phyloP scores from a whole-genome alignment of 2,113 vertebrate species.

The Microtus pennsylvanicus region DNA sequence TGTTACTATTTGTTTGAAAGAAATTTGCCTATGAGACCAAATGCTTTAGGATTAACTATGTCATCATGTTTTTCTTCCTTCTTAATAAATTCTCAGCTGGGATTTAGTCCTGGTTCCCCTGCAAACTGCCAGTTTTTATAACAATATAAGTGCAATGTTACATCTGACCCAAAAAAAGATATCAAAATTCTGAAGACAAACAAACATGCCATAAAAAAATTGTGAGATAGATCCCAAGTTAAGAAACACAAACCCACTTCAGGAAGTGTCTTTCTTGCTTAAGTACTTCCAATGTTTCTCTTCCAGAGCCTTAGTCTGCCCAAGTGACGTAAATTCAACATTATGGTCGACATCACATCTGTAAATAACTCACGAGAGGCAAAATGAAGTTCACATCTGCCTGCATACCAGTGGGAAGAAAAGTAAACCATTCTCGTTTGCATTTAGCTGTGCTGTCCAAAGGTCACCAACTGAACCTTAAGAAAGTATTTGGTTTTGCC shows the following conservation, averaged over 20 bases:
- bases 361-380: slow-evolving; percentile 78
- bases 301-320: slow-evolving; percentile 68
- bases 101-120: slow-evolving; percentile 42
- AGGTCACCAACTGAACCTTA: slow-evolving; percentile 67
- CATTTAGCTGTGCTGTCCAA: slow-evolving; percentile 71
- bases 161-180: neutral
- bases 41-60: slow-evolving; percentile 2
- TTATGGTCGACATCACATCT: slow-evolving; percentile 76
- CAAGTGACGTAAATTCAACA: slow-evolving; percentile 74
- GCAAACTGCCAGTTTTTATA: slow-evolving; percentile 40
- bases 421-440: slow-evolving; percentile 69
- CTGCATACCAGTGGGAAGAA: slow-evolving; percentile 61
- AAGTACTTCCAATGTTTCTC: slow-evolving; percentile 80
- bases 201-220: slow-evolving; percentile 36
- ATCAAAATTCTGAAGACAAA: slow-evolving; percentile 55
- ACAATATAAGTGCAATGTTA: slow-evolving; percentile 37
- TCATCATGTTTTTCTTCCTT: slow-evolving; percentile 49
- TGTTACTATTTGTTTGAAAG: slow-evolving; percentile 54
- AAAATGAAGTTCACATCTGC: slow-evolving; percentile 78
- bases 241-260: slow-evolving; percentile 80
- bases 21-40: slow-evolving; percentile 24
- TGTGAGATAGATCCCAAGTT: slow-evolving; percentile 26
- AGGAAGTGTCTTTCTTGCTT: slow-evolving; percentile 79
- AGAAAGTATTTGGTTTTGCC: slow-evolving; percentile 66
- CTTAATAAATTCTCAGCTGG: slow-evolving; percentile 9